These are phyloP conservation scores for Rhinophrynus dorsalis DNA, from an alignment of 2,797 vertebrate species.

Conservation along the genomic window DNA sequence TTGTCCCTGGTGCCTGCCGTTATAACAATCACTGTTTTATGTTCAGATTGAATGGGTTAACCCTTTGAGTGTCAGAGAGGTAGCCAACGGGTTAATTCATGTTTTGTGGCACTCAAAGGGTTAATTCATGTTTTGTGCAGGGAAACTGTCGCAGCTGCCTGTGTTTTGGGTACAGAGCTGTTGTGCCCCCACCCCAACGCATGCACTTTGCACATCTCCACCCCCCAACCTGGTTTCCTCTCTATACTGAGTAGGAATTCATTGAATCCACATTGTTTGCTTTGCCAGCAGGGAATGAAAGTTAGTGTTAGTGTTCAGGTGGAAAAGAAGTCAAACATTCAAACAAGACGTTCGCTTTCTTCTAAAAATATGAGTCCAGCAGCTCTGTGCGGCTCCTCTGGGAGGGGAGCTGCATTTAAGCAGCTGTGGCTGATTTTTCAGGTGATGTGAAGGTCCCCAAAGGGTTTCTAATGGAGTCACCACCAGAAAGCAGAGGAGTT, in stretches of 20 bases:
- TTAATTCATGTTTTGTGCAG: too few relatives aligned
- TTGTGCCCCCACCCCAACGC: conserved; percentile 9
- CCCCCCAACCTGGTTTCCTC: conserved; percentile 42
- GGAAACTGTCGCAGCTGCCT: background rate
- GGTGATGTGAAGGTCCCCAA: conserved; percentile 49
- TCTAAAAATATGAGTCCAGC: conserved; percentile 50
- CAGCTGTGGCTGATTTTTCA: conserved; percentile 49
- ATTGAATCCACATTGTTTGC: conserved; percentile 44
- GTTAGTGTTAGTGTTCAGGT: conserved; percentile 45
- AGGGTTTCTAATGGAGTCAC: conserved; percentile 47
- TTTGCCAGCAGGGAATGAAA: conserved; percentile 47
- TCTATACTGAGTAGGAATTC: conserved; percentile 7
- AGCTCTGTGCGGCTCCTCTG: conserved; percentile 32
- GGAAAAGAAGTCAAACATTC: conserved; percentile 49
- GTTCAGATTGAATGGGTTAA: too few relatives aligned
- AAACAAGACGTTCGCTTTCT: conserved; percentile 48
- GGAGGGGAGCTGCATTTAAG: conserved; percentile 43
- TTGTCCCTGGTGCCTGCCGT: too few relatives aligned
- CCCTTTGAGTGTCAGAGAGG: too few relatives aligned
- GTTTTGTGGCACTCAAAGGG: too few relatives aligned
- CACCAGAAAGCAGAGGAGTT: conserved; percentile 30
- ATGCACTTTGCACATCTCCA: conserved; percentile 46
- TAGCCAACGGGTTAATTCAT: too few relatives aligned
- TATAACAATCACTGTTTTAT: too few relatives aligned
- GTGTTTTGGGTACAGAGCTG: background rate